A percentile compares a stretch with the other conserved stretches of the same genome.
Evolutionary conservation across 2,888 invertebrate species (phyloP).

Genomic region (Melinaea menophilus): DNA sequence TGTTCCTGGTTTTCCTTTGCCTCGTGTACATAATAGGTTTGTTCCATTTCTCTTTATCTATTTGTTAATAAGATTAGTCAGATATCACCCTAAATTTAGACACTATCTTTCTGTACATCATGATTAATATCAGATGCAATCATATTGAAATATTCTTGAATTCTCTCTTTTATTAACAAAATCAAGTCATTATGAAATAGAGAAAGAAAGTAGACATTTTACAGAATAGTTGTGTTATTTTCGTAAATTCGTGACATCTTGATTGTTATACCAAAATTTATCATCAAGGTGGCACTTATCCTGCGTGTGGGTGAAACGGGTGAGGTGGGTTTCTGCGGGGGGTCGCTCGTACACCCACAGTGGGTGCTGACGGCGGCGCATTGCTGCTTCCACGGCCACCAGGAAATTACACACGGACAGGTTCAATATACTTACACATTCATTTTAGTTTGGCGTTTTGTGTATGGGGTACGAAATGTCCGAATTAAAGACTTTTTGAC

Average conservation of each 20-base stretch:
- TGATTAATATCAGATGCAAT: not conserved
- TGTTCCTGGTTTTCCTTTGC: no score
- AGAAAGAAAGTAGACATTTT: no score
- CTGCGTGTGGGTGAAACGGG: slow-evolving; percentile 60
- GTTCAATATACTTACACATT: slow-evolving; percentile 35
- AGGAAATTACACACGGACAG: slow-evolving; percentile 61
- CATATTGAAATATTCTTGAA: no score
- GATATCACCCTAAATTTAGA: no score
- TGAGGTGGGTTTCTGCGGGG: slow-evolving; percentile 73
- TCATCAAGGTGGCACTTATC: slow-evolving; percentile 59
- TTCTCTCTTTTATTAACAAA: no score
- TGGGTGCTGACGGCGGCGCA: slow-evolving; percentile 76
- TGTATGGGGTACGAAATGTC: no score
- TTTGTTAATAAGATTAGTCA: no score
- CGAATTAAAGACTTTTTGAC: no score
- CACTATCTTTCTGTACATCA: not conserved
- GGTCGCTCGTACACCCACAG: slow-evolving; percentile 60
- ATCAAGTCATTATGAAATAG: no score
- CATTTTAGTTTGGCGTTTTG: slow-evolving; percentile 1
- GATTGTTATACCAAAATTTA: not conserved
- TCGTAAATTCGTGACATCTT: not conserved
- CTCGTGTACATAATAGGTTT: no score
- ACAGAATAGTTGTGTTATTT: no score
- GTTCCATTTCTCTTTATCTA: no score
- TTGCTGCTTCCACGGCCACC: slow-evolving; percentile 63